Base-by-base conservation (phyloP, 2,113 vertebrate species). In the Amphiprion percula region DNA sequence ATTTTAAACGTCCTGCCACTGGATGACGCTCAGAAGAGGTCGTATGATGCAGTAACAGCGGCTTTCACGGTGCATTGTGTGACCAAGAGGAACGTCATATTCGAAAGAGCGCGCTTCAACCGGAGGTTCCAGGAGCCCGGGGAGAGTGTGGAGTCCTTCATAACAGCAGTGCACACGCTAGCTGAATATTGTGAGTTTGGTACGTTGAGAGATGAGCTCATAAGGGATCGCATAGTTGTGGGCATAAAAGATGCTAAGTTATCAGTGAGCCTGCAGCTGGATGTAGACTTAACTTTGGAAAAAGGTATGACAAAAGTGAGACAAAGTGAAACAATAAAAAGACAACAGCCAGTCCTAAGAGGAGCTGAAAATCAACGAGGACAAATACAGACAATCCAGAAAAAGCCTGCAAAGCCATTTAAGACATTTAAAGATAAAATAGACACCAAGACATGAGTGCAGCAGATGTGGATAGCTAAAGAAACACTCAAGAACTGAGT, bases 401-500 rank as follows among this genome's bases (percentile, higher is more conserved):
- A 21, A 21, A 21, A 21, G 21, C 21, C 21, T 21, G 21, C 21
- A 21, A 21, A 21, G 21, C 21, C 21, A 21, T 21, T 21, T 21
- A 21, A 21, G 21, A 21, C 21, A 21, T 21, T 21, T 21, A 21
- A 21, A 21, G 21, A 21, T 21, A 21, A 21, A 21, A 21, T 21
- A 21, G 21, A 21, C 21, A 21, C 62, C 47, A 3, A 47, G 41
- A 0, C 39, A 10, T 37, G 5, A 8, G 7, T 23, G 21, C 17
- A 7, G 69, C 17, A 63, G 65, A 68, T 72, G 80, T 52, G 26
- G 76, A 44, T 24, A 80, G 2, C 0, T 11, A 4, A 65, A 21
- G 14, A 76, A 64, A 53, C 68, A 84, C 39, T 23, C 8, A 0
- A 56, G 55, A 74, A 77, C 61, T 5, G 59, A 74, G 4, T 85